Conservation (phyloP, 2,797 vertebrate species). For the Petrocephalus sullivani region DNA sequence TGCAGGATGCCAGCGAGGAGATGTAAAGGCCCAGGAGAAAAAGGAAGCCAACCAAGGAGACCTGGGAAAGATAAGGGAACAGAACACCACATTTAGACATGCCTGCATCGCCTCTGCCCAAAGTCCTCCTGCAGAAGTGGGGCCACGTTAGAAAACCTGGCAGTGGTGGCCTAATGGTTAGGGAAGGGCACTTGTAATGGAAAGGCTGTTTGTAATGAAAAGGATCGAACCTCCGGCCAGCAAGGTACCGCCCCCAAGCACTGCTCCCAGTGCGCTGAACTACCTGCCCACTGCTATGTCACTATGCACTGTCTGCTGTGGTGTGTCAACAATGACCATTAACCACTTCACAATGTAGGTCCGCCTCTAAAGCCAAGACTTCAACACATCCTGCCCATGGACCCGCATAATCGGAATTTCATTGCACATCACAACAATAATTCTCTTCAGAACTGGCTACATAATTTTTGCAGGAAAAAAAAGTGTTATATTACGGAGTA, state of each 20-base stretch:
- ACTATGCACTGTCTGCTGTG: no score
- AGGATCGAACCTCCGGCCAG: no score
- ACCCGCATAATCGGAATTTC: not conserved
- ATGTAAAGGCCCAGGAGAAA: constrained; percentile 94
- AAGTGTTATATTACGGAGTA: not conserved
- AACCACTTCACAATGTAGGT: not conserved
- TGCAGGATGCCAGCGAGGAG: constrained; percentile 96
- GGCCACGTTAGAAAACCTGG: not conserved
- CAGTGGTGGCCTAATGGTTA: no score
- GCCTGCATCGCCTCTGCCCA: not conserved
- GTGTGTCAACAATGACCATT: no score
- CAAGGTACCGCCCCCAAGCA: no score
- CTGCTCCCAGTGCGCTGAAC: no score
- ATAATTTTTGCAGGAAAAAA: not conserved
- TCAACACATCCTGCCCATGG: not conserved
- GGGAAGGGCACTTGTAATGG: no score
- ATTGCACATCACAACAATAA: not conserved
- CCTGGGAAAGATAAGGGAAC: constrained; percentile 74
- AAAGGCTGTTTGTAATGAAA: no score
- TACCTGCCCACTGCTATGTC: no score
- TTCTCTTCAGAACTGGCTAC: not conserved
- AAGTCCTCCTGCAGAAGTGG: not conserved
- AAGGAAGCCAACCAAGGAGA: constrained; percentile 94
- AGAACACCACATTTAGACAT: constrained; percentile 38
- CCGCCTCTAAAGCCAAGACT: not conserved